A percentile compares a stretch with the other conserved stretches of the same genome.
These are phyloP conservation scores for Lordiphosa andalusiaca DNA, from an alignment of 2,888 invertebrate genomes.

Conservation along the genomic window DNA sequence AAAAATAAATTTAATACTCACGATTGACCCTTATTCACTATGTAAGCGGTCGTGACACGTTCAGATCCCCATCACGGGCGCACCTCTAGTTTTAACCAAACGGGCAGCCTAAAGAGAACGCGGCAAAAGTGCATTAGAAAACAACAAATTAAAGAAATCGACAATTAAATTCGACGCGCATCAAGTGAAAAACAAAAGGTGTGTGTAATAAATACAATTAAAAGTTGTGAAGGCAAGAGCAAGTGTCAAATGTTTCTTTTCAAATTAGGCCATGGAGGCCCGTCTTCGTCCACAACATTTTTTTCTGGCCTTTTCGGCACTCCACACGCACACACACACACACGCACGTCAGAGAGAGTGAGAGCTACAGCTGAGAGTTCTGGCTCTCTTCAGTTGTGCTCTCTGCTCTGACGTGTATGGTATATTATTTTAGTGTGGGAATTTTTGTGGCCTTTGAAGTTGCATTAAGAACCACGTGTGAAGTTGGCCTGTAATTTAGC, in stretches of 20 bases:
- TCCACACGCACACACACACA: conserved; percentile 1
- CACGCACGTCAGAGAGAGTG: conserved; percentile 10
- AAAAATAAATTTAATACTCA: too few relatives aligned
- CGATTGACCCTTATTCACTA: too few relatives aligned
- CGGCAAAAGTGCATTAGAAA: conserved; percentile 32
- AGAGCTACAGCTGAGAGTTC: conserved; percentile 5
- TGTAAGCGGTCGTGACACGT: too few relatives aligned
- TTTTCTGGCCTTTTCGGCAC: conserved; percentile 11
- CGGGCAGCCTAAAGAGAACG: conserved; percentile 11
- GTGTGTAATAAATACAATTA: too few relatives aligned
- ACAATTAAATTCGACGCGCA: too few relatives aligned
- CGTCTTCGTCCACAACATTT: conserved; percentile 4
- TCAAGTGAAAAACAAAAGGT: too few relatives aligned
- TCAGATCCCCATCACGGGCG: too few relatives aligned
- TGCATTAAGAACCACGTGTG: conserved; percentile 64
- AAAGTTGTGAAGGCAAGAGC: too few relatives aligned
- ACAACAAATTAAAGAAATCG: conserved; percentile 17
- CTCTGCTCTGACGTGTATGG: conserved; percentile 32
- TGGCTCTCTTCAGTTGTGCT: background rate
- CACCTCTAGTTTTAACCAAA: background rate
- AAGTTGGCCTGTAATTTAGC: conserved; percentile 35
- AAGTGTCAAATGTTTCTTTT: too few relatives aligned
- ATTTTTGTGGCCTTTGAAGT: conserved; percentile 63
- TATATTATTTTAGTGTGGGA: conserved; percentile 49
- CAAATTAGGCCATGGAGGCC: too few relatives aligned